Evolutionary conservation across 2,113 vertebrate species (phyloP), one percentile per base, ranked within the genome.

Genomic region (Maccullochella peelii): DNA sequence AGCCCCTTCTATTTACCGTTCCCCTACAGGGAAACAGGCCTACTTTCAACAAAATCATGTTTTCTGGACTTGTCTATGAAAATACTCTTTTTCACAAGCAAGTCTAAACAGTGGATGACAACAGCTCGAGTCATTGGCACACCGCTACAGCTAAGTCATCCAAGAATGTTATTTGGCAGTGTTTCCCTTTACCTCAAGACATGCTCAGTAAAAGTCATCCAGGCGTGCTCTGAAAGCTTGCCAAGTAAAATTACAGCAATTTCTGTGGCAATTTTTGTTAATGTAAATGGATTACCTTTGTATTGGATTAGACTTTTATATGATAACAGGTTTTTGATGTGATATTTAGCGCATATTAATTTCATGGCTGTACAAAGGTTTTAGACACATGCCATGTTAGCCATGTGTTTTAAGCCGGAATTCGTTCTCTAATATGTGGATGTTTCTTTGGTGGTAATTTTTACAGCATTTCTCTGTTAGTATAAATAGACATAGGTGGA

Each of bases 61-160:
- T 91, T 89, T 90, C 66, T 84, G 83, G 61, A 85, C 74, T 50
- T 70, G 57, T 75, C 54, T 62, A 38, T 50, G 57, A 80, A 73
- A 80, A 57, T 27, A 21, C 49, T 36, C 40, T 88, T 86, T 76
- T 77, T 79, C 80, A 85, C 77, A 68, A 91, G 85, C 86, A 86
- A 86, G 88, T 93, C 91, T 86, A 91, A 94, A 93, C 91, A 92
- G 72, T 70, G 76, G 76, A 91, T 88, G 86, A 91, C 91, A 92
- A 86, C 82, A 85, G 79, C 79, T 89, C 40, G 47, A 90, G 63
- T 86, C 85, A 65, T n/a, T 92, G 88, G 91, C 89, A 85, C 85
- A 74, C 33, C 0, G 69, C 89, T 69, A n/a, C 38, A 8, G 73
- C 80, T 11, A 83, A 89, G 86, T 84, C 88, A 85, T 94, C 89